Conservation (phyloP, 2,888 invertebrate genomes). For the Chironomus tentans region DNA sequence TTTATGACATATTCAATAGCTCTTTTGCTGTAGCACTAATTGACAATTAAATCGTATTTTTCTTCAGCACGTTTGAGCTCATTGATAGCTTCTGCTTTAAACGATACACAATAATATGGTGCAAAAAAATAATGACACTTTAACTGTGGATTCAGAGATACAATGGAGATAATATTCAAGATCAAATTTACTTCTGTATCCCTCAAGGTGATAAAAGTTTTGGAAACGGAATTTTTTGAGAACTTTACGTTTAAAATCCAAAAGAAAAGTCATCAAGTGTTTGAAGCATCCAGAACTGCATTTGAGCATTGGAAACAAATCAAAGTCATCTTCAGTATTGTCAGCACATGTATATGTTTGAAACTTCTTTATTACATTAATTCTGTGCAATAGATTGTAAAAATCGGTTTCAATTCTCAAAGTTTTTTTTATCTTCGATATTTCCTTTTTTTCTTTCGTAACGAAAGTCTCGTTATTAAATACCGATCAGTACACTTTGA, state of each 20-base stretch:
- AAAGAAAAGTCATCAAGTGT: background rate
- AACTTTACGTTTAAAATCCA: too few relatives aligned
- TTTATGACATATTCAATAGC: background rate
- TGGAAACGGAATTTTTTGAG: too few relatives aligned
- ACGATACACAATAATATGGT: too few relatives aligned
- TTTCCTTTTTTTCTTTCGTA: background rate
- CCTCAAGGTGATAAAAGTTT: too few relatives aligned
- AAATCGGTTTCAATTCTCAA: background rate
- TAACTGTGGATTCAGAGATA: too few relatives aligned
- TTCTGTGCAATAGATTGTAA: background rate
- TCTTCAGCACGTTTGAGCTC: background rate
- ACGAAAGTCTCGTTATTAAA: background rate
- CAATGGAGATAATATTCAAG: too few relatives aligned
- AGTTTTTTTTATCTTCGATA: background rate
- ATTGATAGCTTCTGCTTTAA: background rate
- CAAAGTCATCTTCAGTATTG: background rate
- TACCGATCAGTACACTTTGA: too few relatives aligned
- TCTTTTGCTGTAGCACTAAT: background rate
- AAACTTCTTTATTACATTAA: background rate
- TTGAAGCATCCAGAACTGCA: background rate
- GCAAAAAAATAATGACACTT: too few relatives aligned
- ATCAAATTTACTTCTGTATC: too few relatives aligned
- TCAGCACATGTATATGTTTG: background rate
- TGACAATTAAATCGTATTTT: background rate
- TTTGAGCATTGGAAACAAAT: conserved; percentile 1